Conservation (phyloP, 2,797 vertebrate species). For the Sebastes alutus region DNA sequence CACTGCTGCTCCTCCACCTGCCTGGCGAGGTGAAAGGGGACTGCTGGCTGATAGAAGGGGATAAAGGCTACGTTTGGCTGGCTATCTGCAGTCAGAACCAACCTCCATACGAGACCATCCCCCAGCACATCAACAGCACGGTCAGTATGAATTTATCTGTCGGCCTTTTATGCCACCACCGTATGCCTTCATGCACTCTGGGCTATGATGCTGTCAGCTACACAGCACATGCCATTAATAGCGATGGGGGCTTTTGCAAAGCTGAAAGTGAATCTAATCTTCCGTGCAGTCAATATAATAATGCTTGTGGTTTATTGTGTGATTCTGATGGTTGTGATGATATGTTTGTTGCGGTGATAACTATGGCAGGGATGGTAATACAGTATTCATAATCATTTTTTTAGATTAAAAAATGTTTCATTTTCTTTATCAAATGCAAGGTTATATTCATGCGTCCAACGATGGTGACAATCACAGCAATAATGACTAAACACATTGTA, state of each 20-base stretch:
- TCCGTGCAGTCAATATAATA: neutral
- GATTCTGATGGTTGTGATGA: neutral
- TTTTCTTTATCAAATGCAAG: neutral
- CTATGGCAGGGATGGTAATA: neutral
- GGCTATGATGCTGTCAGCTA: neutral
- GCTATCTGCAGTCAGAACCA: conserved; percentile 99
- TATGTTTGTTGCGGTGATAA: neutral
- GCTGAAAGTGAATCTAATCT: neutral
- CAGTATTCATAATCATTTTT: neutral
- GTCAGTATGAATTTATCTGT: conserved; percentile 73
- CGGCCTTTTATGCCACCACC: neutral
- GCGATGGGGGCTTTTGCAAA: neutral
- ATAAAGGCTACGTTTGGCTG: conserved; percentile 99
- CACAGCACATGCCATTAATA: neutral
- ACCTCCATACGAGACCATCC: conserved; percentile 97
- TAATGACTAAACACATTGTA: no score
- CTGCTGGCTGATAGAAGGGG: conserved; percentile 99
- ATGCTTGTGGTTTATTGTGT: neutral
- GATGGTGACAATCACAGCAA: neutral
- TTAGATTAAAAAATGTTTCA: neutral
- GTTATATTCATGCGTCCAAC: neutral
- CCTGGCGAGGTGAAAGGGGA: conserved; percentile 84
- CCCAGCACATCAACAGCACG: conserved; percentile 99
- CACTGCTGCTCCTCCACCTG: conserved; percentile 70
- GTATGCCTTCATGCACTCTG: neutral